These are phyloP conservation scores for Urosaurus nigricauda DNA, from an alignment of 2,797 vertebrate species.

Conservation along the genomic window DNA sequence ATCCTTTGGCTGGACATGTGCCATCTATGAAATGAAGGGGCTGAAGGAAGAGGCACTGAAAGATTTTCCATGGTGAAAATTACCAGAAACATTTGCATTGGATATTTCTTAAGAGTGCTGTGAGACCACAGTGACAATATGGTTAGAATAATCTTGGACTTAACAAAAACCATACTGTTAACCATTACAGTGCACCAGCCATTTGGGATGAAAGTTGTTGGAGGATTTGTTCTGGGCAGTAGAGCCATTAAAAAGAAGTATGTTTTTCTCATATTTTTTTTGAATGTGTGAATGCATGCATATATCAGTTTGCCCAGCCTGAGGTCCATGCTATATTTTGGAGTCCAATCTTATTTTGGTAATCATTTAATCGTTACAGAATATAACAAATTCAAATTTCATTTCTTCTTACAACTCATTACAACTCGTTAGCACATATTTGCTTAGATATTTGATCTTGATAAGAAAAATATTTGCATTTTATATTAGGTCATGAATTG, in stretches of 20 bases:
- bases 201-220: neutral
- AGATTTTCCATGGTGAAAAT: neutral
- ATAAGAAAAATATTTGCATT: slow-evolving; percentile 69
- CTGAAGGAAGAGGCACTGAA: neutral
- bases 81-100: too few species aligned
- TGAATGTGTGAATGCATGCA: neutral
- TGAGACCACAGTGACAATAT: neutral
- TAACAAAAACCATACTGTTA: neutral
- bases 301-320: neutral
- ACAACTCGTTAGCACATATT: slow-evolving; percentile 47
- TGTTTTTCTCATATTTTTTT: neutral
- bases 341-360: neutral
- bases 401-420: slow-evolving; percentile 38
- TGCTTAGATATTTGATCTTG: slow-evolving; percentile 64
- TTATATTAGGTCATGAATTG: slow-evolving; percentile 61
- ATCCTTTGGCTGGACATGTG: neutral
- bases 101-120: too few species aligned
- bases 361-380: neutral
- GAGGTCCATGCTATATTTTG: neutral
- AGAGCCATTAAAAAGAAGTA: neutral
- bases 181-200: neutral
- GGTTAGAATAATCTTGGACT: neutral
- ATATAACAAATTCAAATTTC: slow-evolving; percentile 43
- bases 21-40: neutral
- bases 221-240: neutral